Evolutionary conservation across 2,113 vertebrate species (phyloP), one percentile per base, ranked within the genome.

Genomic region (Alligator sinensis): DNA sequence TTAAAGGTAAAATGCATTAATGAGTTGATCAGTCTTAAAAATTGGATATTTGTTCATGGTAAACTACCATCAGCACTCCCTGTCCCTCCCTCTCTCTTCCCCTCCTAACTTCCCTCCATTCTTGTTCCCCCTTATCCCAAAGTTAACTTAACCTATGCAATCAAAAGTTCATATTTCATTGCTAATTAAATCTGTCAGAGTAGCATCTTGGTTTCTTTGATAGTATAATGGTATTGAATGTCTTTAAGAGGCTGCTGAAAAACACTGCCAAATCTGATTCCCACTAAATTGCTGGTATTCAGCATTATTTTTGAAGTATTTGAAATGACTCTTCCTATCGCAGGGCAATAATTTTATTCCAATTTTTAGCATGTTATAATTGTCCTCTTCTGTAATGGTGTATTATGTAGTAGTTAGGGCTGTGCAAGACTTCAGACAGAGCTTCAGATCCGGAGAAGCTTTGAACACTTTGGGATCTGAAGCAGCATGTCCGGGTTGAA

Each of bases 251-350:
- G 22, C 88, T 86, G 62, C 77, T 93, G 58, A 91, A 92, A 97
- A 94, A 81, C 78, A 84, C 81, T 91, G 79, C 72, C 89, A 96
- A 90, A 94, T 95, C 93, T 96, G 79, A 95, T 47, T 47, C 47
- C 47, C 47, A 47, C 47, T 47, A 83, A 95, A 80, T 88, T 90
- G 84, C 77, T 96, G 34, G 80, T 96, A 95, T 86, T 63, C 75
- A 83, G 58, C 5, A 27, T 79, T 59, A 86, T 95, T 97, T 96
- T 91, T 94, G 95, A 97, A 66, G 57, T 68, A 47, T 95, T 95
- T 93, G 76, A 87, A 62, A 64, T 82, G 80, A 92, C 95, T 93
- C 93, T 77, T 55, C 58, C 4, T 61, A 83, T 91, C 57, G 80
- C 68, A 87, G 72, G 79, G 68, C 82, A 93, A 77, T 17, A 47